Evolutionary conservation across 2,888 invertebrate genomes (phyloP).

Genomic region (Chaetogeoica ovagalla): DNA sequence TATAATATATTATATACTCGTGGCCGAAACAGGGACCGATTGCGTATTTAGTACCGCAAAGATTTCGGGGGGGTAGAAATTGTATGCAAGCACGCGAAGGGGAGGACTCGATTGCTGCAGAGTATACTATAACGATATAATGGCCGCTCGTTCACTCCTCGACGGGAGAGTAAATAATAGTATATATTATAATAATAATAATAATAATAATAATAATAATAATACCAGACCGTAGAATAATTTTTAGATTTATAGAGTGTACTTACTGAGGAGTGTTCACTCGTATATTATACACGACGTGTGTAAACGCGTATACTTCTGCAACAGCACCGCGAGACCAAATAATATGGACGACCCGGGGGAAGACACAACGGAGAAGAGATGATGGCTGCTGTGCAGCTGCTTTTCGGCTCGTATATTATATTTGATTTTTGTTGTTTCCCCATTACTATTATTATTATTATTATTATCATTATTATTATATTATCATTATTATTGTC

Average conservation of each 20-base stretch:
- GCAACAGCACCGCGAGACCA: too few relatives aligned
- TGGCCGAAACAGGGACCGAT: too few relatives aligned
- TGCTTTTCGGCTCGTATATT: not conserved
- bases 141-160: constrained; percentile 20
- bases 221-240: constrained; percentile 49
- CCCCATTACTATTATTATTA: not conserved
- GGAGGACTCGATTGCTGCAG: not conserved
- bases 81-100: not conserved
- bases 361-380: not conserved
- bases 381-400: not conserved
- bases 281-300: too few relatives aligned
- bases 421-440: not conserved
- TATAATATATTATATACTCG: too few relatives aligned
- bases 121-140: constrained; percentile 26
- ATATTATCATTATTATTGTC: not conserved
- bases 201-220: not conserved
- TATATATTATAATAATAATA: not conserved
- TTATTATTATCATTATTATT: too few relatives aligned
- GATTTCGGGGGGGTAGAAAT: not conserved
- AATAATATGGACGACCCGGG: too few relatives aligned
- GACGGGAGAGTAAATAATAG: constrained; percentile 11
- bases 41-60: too few relatives aligned
- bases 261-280: not conserved
- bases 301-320: too few relatives aligned
- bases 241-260: constrained; percentile 50